Base-by-base conservation (phyloP, 1,140 invertebrate genomes). In the Antheraea pernyi region DNA sequence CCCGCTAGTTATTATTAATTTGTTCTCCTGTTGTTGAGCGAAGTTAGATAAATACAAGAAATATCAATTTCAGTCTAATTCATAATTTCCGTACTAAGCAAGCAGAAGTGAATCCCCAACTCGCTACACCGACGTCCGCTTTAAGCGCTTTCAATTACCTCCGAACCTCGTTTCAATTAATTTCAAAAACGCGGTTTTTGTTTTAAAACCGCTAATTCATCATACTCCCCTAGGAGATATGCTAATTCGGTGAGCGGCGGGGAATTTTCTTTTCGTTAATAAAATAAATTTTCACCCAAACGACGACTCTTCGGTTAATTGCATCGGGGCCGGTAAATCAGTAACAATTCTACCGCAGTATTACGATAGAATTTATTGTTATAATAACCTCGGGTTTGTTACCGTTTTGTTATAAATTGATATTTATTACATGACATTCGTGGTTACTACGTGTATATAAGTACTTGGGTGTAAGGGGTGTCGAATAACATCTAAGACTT, bases 161-260 rank as follows among this genome's bases (percentile, higher is more conserved):
- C 60, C 37, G 37, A 46, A 65, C 11, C 8, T 46, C n/a, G 30
- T 39, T 46, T 46, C 19, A 65, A 65, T 65, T 65, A 65, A 65
- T 65, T 19, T n/a, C 30, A 39, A 39, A 39, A 65, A 65, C 42
- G 3, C 16, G 63, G 22, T 30, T 16, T 46, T n/a, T 42, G 30
- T 19, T 46, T 67, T 62, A 65, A 68, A 37, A 19, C 65, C 53
- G 36, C 36, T 63, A 65, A 72, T 72, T 72, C 65, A 72, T 72
- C 71, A 72, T 62, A 68, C 39, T 58, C 65, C 65, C 70, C 70
- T 67, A 19, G 46, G 65, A 72, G 67, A 62, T 68, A 72, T 68
- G 71, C 62, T 72, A 72, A 72, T 72, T 68, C n/a, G 19, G 18
- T 7, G 19, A 46, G 48, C 62, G 39, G 13, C 19, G 42, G 70